Base-by-base conservation (phyloP, 1,140 invertebrate genomes). In the Plutomurus gul region DNA sequence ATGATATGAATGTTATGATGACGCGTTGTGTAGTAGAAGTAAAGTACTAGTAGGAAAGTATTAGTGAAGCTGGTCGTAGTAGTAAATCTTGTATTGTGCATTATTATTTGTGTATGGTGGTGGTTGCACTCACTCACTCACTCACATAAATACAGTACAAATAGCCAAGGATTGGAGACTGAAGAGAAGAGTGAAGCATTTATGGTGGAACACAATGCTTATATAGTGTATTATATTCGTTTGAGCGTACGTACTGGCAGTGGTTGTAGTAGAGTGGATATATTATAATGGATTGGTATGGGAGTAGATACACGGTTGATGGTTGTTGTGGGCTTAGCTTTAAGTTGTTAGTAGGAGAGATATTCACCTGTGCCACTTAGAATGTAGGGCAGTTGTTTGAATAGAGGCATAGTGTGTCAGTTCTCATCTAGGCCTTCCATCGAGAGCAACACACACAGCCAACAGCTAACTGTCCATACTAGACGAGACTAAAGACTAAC, bases 351-450 rank as follows among this genome's bases (percentile, higher is more conserved):
- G 56, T 65, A 33, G 13, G 56, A 65, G 56, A 75, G 78, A 79
- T 79, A 79, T 79, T 79, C 78, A 79, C 78, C 78, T 79, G 78
- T 79, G 72, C 78, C 78, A 79, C 78, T 79, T 79, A 75, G 78
- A 76, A 79, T 79, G 72, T 79, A 79, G 78, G 78, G 56, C 78
- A 79, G 72, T 79, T 79, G 78, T 30, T 78, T 75, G 51, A 79
- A 79, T 79, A 37, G 56, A 70, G 37, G 56, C 71, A 79, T 79
- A 75, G 78, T 79, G 78, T 79, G 78, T 79, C 78, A 79, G 78
- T 79, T 79, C 78, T 78, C 77, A 78, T 78, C 77, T 78, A 78
- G 78, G 74, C 56, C 56, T 65, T 65, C 56, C 74, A 43, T 79
- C 78, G 77, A 78, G 74, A 40, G 40, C 78, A n/a, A n/a, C n/a